A percentile compares a stretch with the other conserved stretches of the same genome.
phyloP scores from a whole-genome alignment of 2,888 invertebrate genomes.

The Andrena haemorrhoa region DNA sequence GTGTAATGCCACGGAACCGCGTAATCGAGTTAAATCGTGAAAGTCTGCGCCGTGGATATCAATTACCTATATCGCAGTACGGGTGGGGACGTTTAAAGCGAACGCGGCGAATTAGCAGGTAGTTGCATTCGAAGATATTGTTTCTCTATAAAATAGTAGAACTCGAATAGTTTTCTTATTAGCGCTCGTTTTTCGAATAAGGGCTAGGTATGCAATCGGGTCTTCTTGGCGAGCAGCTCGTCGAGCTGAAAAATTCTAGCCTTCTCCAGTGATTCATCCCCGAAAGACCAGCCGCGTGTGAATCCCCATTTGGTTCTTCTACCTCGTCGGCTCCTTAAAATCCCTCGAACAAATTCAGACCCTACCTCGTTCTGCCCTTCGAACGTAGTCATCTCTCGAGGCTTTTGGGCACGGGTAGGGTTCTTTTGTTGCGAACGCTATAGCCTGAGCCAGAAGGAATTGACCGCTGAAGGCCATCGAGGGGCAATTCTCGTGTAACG shows the following conservation, averaged over 20 bases:
- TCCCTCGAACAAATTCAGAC: conserved; percentile 57
- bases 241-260: conserved; percentile 42
- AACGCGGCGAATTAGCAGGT: conserved; percentile 24
- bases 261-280: conserved; percentile 63
- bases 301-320: conserved; percentile 69
- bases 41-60: neutral
- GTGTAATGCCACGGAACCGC: neutral
- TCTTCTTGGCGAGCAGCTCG: neutral
- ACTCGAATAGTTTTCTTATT: neutral
- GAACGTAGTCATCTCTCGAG: conserved; percentile 10
- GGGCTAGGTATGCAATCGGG: neutral
- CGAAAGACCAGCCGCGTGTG: conserved; percentile 58
- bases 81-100: conserved; percentile 10
- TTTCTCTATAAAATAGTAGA: neutral
- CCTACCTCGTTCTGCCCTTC: conserved; percentile 21
- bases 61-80: conserved; percentile 7
- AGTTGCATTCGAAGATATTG: neutral
- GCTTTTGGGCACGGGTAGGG: neutral
- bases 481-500: no score
- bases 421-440: neutral
- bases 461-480: neutral
- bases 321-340: conserved; percentile 55
- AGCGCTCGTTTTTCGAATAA: neutral
- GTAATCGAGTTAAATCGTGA: conserved; percentile 20
- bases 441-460: neutral